Evolutionary conservation across 2,888 invertebrate species (phyloP).

Genomic region (Eretmocerus hayati): DNA sequence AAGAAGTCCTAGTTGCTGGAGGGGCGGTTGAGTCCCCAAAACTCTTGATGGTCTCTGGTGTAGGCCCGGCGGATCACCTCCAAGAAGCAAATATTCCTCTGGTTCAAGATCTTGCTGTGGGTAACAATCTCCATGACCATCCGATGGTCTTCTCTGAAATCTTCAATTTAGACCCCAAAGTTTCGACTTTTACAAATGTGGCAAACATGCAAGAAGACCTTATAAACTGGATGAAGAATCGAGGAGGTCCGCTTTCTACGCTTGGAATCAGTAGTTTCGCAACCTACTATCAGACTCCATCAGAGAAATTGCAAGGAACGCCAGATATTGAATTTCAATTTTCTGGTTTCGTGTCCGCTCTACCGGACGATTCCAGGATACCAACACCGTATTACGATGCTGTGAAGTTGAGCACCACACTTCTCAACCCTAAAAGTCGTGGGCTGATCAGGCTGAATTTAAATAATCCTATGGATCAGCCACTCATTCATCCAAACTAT

Average conservation of each 20-base stretch:
- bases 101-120: slow-evolving; percentile 45
- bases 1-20: slow-evolving; percentile 50
- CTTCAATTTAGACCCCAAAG: neutral
- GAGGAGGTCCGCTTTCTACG: slow-evolving; percentile 2
- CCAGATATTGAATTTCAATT: neutral
- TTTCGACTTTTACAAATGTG: neutral
- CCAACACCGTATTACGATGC: slow-evolving; percentile 58
- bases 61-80: slow-evolving; percentile 46
- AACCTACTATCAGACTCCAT: neutral
- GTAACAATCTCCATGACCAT: slow-evolving; percentile 51
- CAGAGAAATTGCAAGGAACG: neutral
- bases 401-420: slow-evolving; percentile 54
- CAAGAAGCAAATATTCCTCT: slow-evolving; percentile 39
- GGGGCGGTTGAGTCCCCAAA: slow-evolving; percentile 49
- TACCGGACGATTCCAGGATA: slow-evolving; percentile 23
- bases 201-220: neutral
- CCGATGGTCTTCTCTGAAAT: neutral
- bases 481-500: slow-evolving; percentile 65
- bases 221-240: slow-evolving; percentile 7
- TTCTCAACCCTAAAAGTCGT: slow-evolving; percentile 58
- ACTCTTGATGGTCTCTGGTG: slow-evolving; percentile 50
- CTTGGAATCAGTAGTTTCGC: neutral
- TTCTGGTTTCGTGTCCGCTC: neutral
- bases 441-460: slow-evolving; percentile 59
- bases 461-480: slow-evolving; percentile 65